A percentile compares a stretch with the other conserved stretches of the same genome.
Evolutionary conservation across 2,113 vertebrate species (phyloP).

Genomic region (Triplophysa rosa): DNA sequence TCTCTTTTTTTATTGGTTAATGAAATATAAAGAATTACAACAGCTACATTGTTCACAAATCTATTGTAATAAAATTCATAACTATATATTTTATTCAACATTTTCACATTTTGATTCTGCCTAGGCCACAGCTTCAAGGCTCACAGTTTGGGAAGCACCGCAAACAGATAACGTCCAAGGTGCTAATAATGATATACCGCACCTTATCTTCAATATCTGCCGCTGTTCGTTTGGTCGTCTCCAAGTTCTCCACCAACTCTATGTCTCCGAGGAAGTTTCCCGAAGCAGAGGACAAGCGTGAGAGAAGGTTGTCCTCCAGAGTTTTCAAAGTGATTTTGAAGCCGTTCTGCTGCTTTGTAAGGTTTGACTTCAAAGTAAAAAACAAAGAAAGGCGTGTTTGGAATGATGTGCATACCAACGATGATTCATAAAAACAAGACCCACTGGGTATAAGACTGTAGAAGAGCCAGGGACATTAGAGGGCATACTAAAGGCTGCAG

Average conservation of each 20-base stretch:
- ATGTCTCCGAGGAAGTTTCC: slow-evolving; percentile 93
- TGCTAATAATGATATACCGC: not conserved
- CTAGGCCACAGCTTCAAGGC: no score
- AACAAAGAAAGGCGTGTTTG: slow-evolving; percentile 10
- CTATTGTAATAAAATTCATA: no score
- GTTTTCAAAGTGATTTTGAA: slow-evolving; percentile 98
- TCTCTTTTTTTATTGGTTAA: no score
- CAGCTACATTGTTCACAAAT: no score
- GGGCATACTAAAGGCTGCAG: slow-evolving; percentile 58
- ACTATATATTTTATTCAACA: no score
- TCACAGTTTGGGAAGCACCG: no score
- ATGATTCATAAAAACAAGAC: slow-evolving; percentile 19
- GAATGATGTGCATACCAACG: slow-evolving; percentile 10
- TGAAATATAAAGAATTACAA: no score
- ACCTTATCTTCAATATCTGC: slow-evolving; percentile 91
- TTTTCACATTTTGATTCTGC: no score
- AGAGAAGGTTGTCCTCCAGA: slow-evolving; percentile 89
- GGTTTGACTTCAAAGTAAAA: slow-evolving; percentile 78
- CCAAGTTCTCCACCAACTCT: slow-evolving; percentile 88
- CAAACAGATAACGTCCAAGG: not conserved
- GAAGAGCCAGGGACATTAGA: slow-evolving; percentile 50
- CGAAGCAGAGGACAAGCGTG: slow-evolving; percentile 88
- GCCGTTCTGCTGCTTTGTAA: slow-evolving; percentile 92
- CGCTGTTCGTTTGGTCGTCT: slow-evolving; percentile 88
- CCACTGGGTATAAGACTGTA: not conserved